Conservation (phyloP, 2,113 vertebrate genomes). For the Hippocampus guttulatus region DNA sequence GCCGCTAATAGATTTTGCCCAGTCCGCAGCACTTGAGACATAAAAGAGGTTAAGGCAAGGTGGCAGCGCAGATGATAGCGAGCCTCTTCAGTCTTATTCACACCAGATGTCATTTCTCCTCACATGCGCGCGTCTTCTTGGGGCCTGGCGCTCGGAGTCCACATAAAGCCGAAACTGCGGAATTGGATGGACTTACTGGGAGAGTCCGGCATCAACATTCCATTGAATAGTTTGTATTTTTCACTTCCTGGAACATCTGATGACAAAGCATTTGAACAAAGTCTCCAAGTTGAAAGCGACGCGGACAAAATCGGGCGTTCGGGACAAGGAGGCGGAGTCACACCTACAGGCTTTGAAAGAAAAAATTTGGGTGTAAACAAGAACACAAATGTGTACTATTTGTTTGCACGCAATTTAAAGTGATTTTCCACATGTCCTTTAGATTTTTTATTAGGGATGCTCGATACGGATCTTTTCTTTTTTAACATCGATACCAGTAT, state of each 20-base stretch:
- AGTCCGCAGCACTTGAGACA: constrained; percentile 66
- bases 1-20: constrained; percentile 67
- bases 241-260: background rate
- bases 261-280: background rate
- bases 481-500: too few species aligned
- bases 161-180: constrained; percentile 3
- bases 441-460: too few species aligned
- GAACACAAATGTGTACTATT: too few species aligned
- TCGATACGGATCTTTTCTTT: too few species aligned
- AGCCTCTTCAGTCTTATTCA: constrained; percentile 52
- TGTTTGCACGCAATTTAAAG: too few species aligned
- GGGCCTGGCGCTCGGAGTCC: constrained; percentile 7
- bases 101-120: constrained; percentile 43
- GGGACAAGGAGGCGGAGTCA: too few species aligned
- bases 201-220: background rate
- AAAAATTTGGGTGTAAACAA: too few species aligned
- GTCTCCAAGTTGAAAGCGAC: background rate
- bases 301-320: too few species aligned
- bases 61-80: constrained; percentile 41
- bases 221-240: background rate
- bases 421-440: too few species aligned
- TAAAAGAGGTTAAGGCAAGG: constrained; percentile 64
- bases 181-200: background rate
- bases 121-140: constrained; percentile 23
- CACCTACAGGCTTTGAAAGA: too few species aligned